Conservation (phyloP, 2,888 invertebrate genomes). For the Sthenelais limicola region DNA sequence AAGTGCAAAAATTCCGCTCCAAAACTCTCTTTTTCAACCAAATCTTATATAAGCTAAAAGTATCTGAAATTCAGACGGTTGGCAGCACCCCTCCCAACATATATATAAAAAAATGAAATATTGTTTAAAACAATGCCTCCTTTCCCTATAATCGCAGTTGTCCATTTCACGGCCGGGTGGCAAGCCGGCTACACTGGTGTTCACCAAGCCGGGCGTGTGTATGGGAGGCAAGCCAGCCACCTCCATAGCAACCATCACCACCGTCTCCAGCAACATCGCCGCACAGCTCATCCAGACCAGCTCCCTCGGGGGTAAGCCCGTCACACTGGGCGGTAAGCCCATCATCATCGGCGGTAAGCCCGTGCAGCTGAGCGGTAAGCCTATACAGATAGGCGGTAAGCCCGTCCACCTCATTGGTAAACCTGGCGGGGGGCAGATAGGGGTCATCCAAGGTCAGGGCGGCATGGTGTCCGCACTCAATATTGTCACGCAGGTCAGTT, state of each 20-base stretch:
- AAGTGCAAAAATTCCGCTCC: too few relatives aligned
- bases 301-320: slow-evolving; percentile 44
- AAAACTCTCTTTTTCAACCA: too few relatives aligned
- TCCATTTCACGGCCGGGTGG: slow-evolving; percentile 24
- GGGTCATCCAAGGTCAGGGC: slow-evolving; percentile 41
- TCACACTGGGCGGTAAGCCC: slow-evolving; percentile 46
- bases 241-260: slow-evolving; percentile 12
- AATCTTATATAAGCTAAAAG: too few relatives aligned
- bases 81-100: too few relatives aligned
- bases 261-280: slow-evolving; percentile 24
- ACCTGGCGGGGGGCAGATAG: slow-evolving; percentile 51
- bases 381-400: slow-evolving; percentile 53
- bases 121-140: neutral
- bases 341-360: slow-evolving; percentile 62
- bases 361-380: slow-evolving; percentile 64
- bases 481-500: slow-evolving; percentile 42
- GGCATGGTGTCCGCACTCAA: slow-evolving; percentile 32
- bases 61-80: too few relatives aligned
- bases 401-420: slow-evolving; percentile 62
- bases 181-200: slow-evolving; percentile 42
- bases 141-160: neutral
- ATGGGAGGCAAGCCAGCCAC: slow-evolving; percentile 1
- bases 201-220: slow-evolving; percentile 35
- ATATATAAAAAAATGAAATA: too few relatives aligned
- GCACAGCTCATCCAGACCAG: slow-evolving; percentile 49